phyloP scores from a whole-genome alignment of 1,140 invertebrate genomes.

The Heliconius nattereri region DNA sequence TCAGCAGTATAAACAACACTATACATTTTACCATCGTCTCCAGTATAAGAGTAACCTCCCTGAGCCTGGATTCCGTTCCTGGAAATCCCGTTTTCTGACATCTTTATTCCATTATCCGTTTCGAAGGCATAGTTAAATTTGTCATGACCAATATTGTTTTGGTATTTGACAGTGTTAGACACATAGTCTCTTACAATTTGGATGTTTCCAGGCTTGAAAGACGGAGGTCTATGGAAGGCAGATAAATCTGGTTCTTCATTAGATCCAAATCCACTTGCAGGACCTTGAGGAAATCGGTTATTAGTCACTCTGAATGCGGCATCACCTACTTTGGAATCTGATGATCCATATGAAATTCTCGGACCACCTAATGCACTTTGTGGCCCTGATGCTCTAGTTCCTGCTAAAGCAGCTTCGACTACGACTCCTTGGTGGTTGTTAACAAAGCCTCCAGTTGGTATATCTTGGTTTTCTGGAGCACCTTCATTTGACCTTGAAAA shows the following conservation, averaged over 20 bases:
- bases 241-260: constrained; percentile 24
- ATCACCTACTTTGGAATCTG: constrained; percentile 71
- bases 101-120: constrained; percentile 84
- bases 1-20: constrained; percentile 83
- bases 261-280: neutral
- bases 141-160: constrained; percentile 53
- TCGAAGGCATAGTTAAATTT: constrained; percentile 82
- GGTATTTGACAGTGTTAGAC: constrained; percentile 53
- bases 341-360: constrained; percentile 63
- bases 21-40: constrained; percentile 84
- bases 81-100: constrained; percentile 72
- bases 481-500: constrained; percentile 48
- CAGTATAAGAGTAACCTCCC: constrained; percentile 84
- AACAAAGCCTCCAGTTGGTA: constrained; percentile 59
- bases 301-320: constrained; percentile 60
- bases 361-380: constrained; percentile 62
- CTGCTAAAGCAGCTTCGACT: constrained; percentile 62
- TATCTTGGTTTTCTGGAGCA: constrained; percentile 24
- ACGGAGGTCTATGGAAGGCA: constrained; percentile 18
- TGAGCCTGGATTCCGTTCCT: constrained; percentile 62
- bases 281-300: constrained; percentile 14
- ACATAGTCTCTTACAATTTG: constrained; percentile 44
- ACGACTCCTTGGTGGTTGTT: constrained; percentile 72
- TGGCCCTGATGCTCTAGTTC: constrained; percentile 55
- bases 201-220: constrained; percentile 28